A percentile compares a stretch with the other conserved stretches of the same genome.
These are phyloP conservation scores for Salticus scenicus DNA, from an alignment of 2,888 invertebrate genomes.

Conservation along the genomic window DNA sequence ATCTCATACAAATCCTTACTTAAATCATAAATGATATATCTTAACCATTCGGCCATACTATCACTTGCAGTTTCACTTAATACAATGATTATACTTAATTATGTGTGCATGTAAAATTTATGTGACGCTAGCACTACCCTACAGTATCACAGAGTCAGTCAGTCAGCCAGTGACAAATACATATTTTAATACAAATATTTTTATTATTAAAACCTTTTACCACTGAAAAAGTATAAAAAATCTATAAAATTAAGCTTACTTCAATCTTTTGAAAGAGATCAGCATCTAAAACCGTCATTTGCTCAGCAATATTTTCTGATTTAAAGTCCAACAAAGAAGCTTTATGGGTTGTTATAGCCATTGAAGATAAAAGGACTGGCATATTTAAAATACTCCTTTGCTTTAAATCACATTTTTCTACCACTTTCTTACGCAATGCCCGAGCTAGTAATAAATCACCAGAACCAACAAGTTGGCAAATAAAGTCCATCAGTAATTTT, in stretches of 20 bases:
- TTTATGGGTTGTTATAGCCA: conserved; percentile 78
- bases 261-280: conserved; percentile 96
- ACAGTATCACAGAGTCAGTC: too few species aligned
- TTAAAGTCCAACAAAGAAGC: conserved; percentile 81
- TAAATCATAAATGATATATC: too few species aligned
- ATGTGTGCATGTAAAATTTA: too few species aligned
- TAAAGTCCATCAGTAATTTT: conserved; percentile 91
- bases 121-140: too few species aligned
- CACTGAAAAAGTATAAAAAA: too few species aligned
- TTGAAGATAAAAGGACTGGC: conserved; percentile 78
- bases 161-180: too few species aligned
- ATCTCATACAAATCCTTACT: too few species aligned
- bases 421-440: conserved; percentile 89
- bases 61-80: too few species aligned
- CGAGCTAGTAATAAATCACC: conserved; percentile 95
- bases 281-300: conserved; percentile 97
- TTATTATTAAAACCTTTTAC: too few species aligned
- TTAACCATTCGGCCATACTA: too few species aligned
- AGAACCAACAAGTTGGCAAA: conserved; percentile 91
- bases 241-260: conserved; percentile 73
- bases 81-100: too few species aligned
- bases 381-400: conserved; percentile 75
- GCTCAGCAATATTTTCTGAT: conserved; percentile 95
- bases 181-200: too few species aligned
- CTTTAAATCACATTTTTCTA: conserved; percentile 85